Base-by-base conservation (phyloP, 2,888 invertebrate species). In the Helleia helle region DNA sequence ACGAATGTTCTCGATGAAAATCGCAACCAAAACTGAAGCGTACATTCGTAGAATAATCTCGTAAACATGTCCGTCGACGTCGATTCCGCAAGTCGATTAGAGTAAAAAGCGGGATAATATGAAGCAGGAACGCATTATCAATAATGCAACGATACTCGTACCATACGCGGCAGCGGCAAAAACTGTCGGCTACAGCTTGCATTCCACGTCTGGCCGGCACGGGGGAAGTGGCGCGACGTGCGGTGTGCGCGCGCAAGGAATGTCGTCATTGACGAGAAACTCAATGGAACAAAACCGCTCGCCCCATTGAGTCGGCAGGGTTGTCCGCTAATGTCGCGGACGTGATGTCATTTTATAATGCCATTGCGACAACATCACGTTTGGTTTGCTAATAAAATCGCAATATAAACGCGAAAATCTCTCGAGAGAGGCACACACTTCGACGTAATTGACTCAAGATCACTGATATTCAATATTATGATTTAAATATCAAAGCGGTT, bases 251-350 rank as follows among this genome's bases (percentile, higher is more conserved):
- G 47, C 47, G 48, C 46, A 49, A 40, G 43, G 39, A 36, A 38
- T 24, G 25, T 42, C 31, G 53, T 55, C 68, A 67, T 63, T 66
- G 59, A 67, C 55, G 40, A 47, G 41, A 42, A 41, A 38, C 45
- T 69, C 59, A 67, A 68, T 67, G 69, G 51, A 37, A 41, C 42
- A 26, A 26, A 38, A 49, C 56, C 51, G 44, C 67, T 64, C 59
- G 36, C 44, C 36, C 41, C 47, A 49, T 44, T 48, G 47, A 46
- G 41, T 31, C 14, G 25, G 27, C 37, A 15, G 26, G 34, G 34
- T 34, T 34, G 34, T 34, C 34, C 34, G 34, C 31, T 31, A 31
- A 31, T 31, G 11, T 15, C 27, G 17, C 17, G 37, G 37, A 38
- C 37, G 37, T 38, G 37, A 38, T 17, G 27, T 15, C 26, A 34